Base-by-base conservation (phyloP, 2,113 vertebrate species). In the Xiphorhynchus elegans region DNA sequence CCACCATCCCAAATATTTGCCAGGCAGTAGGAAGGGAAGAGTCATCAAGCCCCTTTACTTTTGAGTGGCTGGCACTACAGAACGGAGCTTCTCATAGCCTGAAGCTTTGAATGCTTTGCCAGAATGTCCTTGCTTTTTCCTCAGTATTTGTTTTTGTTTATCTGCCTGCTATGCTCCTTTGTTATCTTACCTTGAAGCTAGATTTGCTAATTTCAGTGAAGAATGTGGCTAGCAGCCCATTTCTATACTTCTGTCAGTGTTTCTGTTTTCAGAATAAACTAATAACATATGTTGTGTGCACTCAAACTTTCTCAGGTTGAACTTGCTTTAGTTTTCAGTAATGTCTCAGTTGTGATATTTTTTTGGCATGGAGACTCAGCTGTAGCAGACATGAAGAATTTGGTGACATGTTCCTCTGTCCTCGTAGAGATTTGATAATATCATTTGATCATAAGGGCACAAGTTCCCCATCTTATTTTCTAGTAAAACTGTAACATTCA, bases 11-110 rank as follows among this genome's bases (percentile, higher is more conserved):
- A 58, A 55, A 56, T 66, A 3, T 15, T 89, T 37, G 7, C 17
- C n/a, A 60, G 40, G 29, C 0, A 0, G 13, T n/a, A 11, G 3
- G 10, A 40, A 72, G 19, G 15, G 35, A 91, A 33, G 47, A 67
- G 46, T 50, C 39, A 35, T 49, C 2, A 7, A 9, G 8, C 14
- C 9, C 26, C 6, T 11, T 28, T 79, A 50, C 42, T 63, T 91
- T 23, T 4, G 1, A n/a, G 28, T 37, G 53, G 31, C 40, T 39
- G 50, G 37, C 46, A 23, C 23, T 62, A 40, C 15, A 85, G 49
- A 75, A 64, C 10, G 2, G 0, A 35, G 25, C 13, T 90, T 49
- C 18, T 55, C 25, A 24, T 13, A 74, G 49, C 53, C 56, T 83
- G 74, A 59, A 79, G 56, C 18, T 93, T 37, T 79, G 88, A 90